Base-by-base conservation (phyloP, 2,888 invertebrate species). In the Bugulina stolonifera region DNA sequence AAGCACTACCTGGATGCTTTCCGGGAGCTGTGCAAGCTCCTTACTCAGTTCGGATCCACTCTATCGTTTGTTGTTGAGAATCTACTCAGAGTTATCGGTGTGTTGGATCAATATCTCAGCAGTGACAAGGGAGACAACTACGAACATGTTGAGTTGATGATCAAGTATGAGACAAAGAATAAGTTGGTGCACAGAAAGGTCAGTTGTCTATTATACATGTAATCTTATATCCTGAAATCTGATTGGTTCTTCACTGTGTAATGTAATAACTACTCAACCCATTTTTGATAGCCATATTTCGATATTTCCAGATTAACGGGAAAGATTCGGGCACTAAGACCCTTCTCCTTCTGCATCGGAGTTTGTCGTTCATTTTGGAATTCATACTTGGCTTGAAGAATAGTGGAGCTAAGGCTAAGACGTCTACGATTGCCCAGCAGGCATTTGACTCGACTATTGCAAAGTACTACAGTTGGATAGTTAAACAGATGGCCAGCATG, bases 381-480 rank as follows among this genome's bases (percentile, higher is more conserved):
- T 64, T 64, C 32, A 64, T 64, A 10, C 22, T 14, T 25, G 64
- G 64, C 3, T 32, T 64, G 32, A 64, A 64, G 32, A 64, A 64
- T 32, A 27, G 25, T 14, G 27, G 27, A 10, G 22, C 32, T 1
- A 64, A 64, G 27, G 22, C 64, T 25, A 64, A 64, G 32, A 29
- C 64, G 32, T 64, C 64, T 32, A n/a, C 32, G 14, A 64, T 64
- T 2, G 64, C 64, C 2, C 64, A 64, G 64, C 29, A 27, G n/a
- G 64, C 64, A 5, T 64, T 64, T 64, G 64, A 64, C n/a, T 25
- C 14, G 29, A 64, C 25, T 27, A 64, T 64, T 10, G 64, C 64
- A 27, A 64, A 64, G 64, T 64, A 64, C 32, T 64, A 64, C 64
- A 64, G 64, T 32, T 64, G 64, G 64, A 10, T 64, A 27, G 34